These are phyloP conservation scores for Drosophila nannoptera DNA, from an alignment of 1,140 invertebrate genomes.

Conservation along the genomic window DNA sequence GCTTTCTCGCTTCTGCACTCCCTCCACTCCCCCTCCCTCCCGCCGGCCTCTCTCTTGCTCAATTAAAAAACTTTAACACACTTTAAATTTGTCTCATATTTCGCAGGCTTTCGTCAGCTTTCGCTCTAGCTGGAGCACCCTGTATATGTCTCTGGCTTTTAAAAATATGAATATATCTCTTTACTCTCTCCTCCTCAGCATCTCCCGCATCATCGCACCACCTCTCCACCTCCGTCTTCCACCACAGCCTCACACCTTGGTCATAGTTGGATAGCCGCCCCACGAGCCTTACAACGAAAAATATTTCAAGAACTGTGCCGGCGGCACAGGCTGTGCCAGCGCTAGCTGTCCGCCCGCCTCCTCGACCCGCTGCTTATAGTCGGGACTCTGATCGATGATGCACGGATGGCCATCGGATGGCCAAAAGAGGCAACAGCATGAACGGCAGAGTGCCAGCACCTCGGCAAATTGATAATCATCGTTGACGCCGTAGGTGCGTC, in stretches of 20 bases:
- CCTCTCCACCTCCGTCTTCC: not conserved
- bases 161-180: constrained; percentile 41
- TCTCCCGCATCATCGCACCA: not conserved
- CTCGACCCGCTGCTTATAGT: constrained; percentile 87
- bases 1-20: constrained; percentile 44
- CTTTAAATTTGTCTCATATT: constrained; percentile 47
- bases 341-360: constrained; percentile 89
- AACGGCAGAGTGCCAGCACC: constrained; percentile 94
- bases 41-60: not conserved
- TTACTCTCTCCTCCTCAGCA: constrained; percentile 40
- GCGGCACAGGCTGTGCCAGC: constrained; percentile 90
- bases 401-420: constrained; percentile 94
- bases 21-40: not conserved
- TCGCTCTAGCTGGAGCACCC: constrained; percentile 29
- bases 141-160: constrained; percentile 19
- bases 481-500: constrained; percentile 91
- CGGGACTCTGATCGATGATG: constrained; percentile 89
- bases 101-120: constrained; percentile 25
- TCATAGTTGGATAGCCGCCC: constrained; percentile 10
- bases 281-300: constrained; percentile 87
- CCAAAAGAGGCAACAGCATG: constrained; percentile 98
- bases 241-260: constrained; percentile 28
- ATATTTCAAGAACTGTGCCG: constrained; percentile 93
- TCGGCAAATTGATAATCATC: constrained; percentile 95
- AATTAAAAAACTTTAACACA: constrained; percentile 64